Evolutionary conservation across 2,888 invertebrate species (phyloP).

Genomic region (Caenorhabditis sp.): DNA sequence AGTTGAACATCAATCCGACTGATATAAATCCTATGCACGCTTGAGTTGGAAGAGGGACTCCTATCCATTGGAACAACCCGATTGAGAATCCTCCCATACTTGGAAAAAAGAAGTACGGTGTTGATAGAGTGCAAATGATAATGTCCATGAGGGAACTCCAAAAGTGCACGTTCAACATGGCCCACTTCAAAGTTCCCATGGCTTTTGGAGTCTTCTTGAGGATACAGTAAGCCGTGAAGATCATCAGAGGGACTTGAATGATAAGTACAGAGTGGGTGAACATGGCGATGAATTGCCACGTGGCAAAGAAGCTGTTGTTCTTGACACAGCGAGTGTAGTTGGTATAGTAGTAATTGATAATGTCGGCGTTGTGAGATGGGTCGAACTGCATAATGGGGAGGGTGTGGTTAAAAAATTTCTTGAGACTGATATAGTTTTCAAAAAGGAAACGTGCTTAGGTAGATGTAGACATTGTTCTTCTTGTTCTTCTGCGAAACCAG

Average conservation of each 20-base stretch:
- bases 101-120: slow-evolving; percentile 35
- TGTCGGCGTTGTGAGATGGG: not conserved
- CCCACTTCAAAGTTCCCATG: slow-evolving; percentile 36
- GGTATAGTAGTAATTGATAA: not conserved
- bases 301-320: not conserved
- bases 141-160: slow-evolving; percentile 29
- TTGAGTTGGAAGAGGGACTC: not conserved
- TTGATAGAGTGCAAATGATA: slow-evolving; percentile 13
- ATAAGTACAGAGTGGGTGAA: not conserved
- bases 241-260: not conserved
- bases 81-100: not conserved
- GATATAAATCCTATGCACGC: not conserved
- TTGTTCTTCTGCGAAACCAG: too few relatives aligned
- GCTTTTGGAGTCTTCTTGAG: slow-evolving; percentile 18
- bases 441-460: too few relatives aligned
- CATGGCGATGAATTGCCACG: not conserved
- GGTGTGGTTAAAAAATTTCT: too few relatives aligned
- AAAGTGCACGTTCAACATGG: slow-evolving; percentile 39
- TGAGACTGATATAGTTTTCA: too few relatives aligned
- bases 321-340: not conserved
- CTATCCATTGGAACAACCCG: not conserved
- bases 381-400: not conserved
- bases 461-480: too few relatives aligned
- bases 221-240: slow-evolving; percentile 4
- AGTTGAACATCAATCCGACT: not conserved